Conservation (phyloP, 2,113 vertebrate genomes). For the Lonchura striata region DNA sequence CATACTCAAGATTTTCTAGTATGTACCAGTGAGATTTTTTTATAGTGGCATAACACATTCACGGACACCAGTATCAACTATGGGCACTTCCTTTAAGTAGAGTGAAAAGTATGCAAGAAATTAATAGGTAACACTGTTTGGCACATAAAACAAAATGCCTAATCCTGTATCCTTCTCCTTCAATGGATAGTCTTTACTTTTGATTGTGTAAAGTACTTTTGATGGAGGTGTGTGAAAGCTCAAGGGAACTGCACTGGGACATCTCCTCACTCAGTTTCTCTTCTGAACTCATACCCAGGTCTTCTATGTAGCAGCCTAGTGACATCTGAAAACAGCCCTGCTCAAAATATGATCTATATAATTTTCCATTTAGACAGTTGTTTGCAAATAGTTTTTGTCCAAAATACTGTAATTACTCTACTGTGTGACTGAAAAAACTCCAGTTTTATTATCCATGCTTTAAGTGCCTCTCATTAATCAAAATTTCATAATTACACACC, state of each 20-base stretch:
- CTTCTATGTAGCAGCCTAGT: background rate
- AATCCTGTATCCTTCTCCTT: background rate
- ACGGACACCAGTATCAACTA: background rate
- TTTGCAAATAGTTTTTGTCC: background rate
- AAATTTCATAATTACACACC: constrained; percentile 65
- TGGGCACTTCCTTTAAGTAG: background rate
- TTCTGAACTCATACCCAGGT: background rate
- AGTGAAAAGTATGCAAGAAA: background rate
- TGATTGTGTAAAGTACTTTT: background rate
- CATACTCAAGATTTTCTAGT: background rate
- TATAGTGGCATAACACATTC: background rate
- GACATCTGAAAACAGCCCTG: background rate
- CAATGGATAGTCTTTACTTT: background rate
- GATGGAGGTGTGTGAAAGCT: background rate
- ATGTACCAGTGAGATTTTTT: background rate
- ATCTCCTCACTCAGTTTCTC: background rate
- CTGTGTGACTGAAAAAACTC: background rate
- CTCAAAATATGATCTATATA: background rate
- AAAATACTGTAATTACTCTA: background rate
- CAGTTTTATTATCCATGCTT: background rate
- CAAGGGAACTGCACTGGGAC: background rate
- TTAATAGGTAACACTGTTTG: background rate
- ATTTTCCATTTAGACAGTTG: background rate
- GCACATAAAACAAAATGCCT: background rate
- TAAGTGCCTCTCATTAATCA: background rate